Percentiles rank a stretch among this genome's conserved stretches.
phyloP scores from a whole-genome alignment of 2,113 vertebrate species.

The Ranitomeya imitator region DNA sequence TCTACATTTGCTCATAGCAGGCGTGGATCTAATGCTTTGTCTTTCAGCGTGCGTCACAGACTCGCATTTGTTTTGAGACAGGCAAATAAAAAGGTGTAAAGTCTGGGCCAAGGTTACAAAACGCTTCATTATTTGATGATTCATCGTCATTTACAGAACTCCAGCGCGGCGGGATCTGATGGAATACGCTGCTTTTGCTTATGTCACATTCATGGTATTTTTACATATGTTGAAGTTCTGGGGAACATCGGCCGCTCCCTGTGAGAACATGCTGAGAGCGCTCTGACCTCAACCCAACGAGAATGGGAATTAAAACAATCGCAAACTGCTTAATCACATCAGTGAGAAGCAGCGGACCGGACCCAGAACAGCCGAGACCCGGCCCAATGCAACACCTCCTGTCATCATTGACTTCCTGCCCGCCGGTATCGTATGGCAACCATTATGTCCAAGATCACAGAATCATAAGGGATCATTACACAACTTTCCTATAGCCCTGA shows the following conservation, averaged over 20 bases:
- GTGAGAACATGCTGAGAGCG: neutral
- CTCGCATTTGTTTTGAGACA: no score
- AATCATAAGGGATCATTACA: neutral
- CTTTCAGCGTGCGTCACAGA: no score
- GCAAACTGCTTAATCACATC: neutral
- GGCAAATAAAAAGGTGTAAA: no score
- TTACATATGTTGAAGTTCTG: neutral
- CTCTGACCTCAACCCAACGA: neutral
- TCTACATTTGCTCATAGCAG: no score
- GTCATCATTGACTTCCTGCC: no score
- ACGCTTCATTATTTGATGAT: no score
- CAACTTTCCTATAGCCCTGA: neutral
- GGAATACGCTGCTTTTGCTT: neutral
- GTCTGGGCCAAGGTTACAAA: no score
- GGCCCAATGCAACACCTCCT: neutral
- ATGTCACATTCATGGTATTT: neutral
- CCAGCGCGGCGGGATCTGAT: no score
- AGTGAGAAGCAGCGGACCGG: neutral
- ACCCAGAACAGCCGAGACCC: neutral
- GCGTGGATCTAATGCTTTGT: no score
- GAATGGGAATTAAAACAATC: neutral
- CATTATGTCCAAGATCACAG: neutral
- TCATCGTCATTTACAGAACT: no score
- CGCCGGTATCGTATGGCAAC: neutral
- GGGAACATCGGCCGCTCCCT: neutral